phyloP scores from a whole-genome alignment of 1,140 invertebrate genomes.

The Ceratitis capitata region DNA sequence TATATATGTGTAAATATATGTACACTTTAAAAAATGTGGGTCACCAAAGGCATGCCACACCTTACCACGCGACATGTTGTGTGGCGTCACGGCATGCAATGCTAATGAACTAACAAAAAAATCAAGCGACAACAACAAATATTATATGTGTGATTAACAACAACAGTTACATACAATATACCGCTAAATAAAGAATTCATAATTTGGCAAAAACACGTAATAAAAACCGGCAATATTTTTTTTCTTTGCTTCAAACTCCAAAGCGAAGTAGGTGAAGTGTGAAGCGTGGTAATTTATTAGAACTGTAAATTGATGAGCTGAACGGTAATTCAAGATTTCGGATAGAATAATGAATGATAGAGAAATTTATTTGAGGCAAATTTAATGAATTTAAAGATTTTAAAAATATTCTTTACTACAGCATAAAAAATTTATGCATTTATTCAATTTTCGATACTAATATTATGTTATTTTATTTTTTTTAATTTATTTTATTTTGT shows the following conservation, averaged over 20 bases:
- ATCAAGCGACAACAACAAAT: not conserved
- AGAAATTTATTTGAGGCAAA: too few relatives aligned
- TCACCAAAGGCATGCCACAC: not conserved
- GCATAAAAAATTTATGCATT: too few relatives aligned
- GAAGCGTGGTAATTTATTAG: not conserved
- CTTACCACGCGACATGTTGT: constrained; percentile 4
- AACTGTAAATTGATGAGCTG: not conserved
- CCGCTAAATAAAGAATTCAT: not conserved
- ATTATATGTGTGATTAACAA: constrained; percentile 1
- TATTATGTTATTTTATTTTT: too few relatives aligned
- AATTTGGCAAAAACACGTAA: not conserved
- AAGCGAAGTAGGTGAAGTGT: too few relatives aligned
- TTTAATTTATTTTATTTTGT: too few relatives aligned
- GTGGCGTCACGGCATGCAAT: not conserved
- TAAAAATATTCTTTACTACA: too few relatives aligned
- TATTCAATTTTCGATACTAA: too few relatives aligned
- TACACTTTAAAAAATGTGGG: too few relatives aligned
- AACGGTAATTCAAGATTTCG: too few relatives aligned
- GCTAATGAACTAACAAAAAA: constrained; percentile 2
- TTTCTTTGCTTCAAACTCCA: too few relatives aligned
- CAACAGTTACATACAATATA: not conserved
- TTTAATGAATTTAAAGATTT: too few relatives aligned
- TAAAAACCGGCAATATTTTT: not conserved
- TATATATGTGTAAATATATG: not conserved
- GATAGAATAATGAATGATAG: too few relatives aligned